These are phyloP conservation scores for Hypselothyrea guttata DNA, from an alignment of 2,888 invertebrate species.

Conservation along the genomic window DNA sequence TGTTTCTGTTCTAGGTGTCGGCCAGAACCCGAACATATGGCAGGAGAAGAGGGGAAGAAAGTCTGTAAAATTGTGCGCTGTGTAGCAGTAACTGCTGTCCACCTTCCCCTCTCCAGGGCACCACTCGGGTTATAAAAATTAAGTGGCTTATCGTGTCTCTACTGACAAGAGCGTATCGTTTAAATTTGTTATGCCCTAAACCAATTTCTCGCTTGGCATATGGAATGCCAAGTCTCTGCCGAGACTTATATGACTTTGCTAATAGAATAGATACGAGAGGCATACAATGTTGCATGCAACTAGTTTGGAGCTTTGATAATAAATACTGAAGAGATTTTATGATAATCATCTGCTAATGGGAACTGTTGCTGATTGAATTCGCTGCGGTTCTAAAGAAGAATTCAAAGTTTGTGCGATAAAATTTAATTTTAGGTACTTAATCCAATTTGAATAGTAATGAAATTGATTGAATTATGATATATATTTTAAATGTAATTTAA, in stretches of 20 bases:
- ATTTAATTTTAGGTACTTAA: too few relatives aligned
- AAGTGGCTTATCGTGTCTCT: conserved; percentile 72
- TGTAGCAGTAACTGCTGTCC: not conserved
- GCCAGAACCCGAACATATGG: conserved; percentile 42
- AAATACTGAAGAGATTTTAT: conserved; percentile 24
- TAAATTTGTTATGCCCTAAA: conserved; percentile 54
- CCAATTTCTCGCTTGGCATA: conserved; percentile 27
- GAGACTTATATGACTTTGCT: conserved; percentile 30
- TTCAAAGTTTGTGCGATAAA: conserved; percentile 3
- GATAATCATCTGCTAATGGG: conserved; percentile 42
- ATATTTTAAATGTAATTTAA: too few relatives aligned
- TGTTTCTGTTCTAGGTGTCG: conserved; percentile 51
- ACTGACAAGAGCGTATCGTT: conserved; percentile 34
- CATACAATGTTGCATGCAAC: conserved; percentile 25
- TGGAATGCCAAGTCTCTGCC: conserved; percentile 34
- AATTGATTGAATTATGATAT: not conserved
- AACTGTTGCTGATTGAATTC: conserved; percentile 20
- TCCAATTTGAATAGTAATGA: too few relatives aligned
- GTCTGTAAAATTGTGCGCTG: too few relatives aligned
- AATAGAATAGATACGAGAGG: conserved; percentile 24
- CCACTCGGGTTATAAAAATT: conserved; percentile 52
- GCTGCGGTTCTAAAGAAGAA: not conserved
- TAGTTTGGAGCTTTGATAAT: too few relatives aligned
- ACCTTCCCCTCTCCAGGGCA: not conserved
- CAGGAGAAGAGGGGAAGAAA: not conserved